Conservation (phyloP, 2,113 vertebrate genomes). For the Meleagris gallopavo region DNA sequence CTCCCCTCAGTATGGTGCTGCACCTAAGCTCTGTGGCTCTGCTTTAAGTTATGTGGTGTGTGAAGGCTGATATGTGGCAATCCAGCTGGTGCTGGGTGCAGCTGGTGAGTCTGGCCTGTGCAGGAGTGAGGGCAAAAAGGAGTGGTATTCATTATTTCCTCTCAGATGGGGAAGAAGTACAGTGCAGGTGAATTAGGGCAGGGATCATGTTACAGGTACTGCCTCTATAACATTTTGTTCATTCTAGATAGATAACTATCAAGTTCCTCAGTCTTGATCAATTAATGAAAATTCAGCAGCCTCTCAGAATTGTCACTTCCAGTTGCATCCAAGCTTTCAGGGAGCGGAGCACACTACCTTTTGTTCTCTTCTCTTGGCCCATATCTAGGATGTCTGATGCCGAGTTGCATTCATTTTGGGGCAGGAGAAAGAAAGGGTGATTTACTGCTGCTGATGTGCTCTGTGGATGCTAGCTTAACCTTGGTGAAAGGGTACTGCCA, state of each 20-base stretch:
- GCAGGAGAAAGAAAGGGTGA: neutral
- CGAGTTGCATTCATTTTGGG: neutral
- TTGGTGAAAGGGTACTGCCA: neutral
- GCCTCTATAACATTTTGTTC: neutral
- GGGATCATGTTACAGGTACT: neutral
- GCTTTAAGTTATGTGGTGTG: neutral
- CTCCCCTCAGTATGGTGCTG: neutral
- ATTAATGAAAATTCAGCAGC: neutral
- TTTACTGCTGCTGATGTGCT: neutral
- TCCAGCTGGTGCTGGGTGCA: neutral
- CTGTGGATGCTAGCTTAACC: neutral
- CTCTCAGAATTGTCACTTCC: neutral
- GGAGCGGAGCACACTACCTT: neutral
- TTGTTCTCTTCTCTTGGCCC: neutral
- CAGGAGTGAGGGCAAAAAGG: neutral
- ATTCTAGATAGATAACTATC: neutral
- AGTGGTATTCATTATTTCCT: neutral
- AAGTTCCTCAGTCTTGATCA: neutral
- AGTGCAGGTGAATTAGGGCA: rapidly evolving
- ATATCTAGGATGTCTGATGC: neutral
- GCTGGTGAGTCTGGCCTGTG: neutral
- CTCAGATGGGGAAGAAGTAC: neutral
- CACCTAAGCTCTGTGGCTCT: neutral
- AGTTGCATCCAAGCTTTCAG: neutral
- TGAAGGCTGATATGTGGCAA: no score